Evolutionary conservation across 1,140 invertebrate genomes (phyloP).

Genomic region (Schlechtendalia chinensis): DNA sequence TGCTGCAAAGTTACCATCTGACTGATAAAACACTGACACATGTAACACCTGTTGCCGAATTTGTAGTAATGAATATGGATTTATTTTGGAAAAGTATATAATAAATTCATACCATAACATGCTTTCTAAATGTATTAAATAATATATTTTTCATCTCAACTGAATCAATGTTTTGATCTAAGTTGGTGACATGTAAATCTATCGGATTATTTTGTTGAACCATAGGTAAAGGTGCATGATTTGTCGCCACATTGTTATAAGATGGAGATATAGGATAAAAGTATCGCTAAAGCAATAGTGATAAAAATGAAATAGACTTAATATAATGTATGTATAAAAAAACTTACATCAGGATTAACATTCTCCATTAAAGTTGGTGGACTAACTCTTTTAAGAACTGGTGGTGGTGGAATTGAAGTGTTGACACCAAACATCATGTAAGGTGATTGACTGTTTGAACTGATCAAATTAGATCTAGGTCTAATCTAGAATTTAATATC

Average conservation of each 20-base stretch:
- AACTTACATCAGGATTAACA: slow-evolving; percentile 31
- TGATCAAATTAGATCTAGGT: slow-evolving; percentile 37
- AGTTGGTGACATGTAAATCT: slow-evolving; percentile 71
- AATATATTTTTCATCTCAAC: slow-evolving; percentile 62
- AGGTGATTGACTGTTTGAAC: too few species aligned
- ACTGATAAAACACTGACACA: slow-evolving; percentile 66
- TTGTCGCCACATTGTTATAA: slow-evolving; percentile 39
- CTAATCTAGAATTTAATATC: background rate
- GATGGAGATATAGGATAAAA: slow-evolving; percentile 53
- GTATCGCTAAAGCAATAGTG: slow-evolving; percentile 51
- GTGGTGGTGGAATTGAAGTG: slow-evolving; percentile 51
- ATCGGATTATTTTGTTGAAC: slow-evolving; percentile 57
- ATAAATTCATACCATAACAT: slow-evolving; percentile 34
- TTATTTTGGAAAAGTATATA: background rate
- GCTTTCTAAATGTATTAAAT: slow-evolving; percentile 42
- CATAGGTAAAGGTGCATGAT: slow-evolving; percentile 4
- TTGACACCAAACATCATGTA: slow-evolving; percentile 51
- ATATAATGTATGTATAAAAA: background rate
- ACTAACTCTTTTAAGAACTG: slow-evolving; percentile 44
- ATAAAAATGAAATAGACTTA: background rate
- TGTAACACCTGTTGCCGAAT: slow-evolving; percentile 62
- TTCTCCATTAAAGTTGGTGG: slow-evolving; percentile 14
- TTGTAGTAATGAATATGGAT: background rate
- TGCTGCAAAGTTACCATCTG: slow-evolving; percentile 69
- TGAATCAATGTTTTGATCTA: slow-evolving; percentile 72